Percentiles rank a stretch among this genome's conserved stretches.
Evolutionary conservation across 2,888 invertebrate species (phyloP).

Genomic region (Anoncus sp.): DNA sequence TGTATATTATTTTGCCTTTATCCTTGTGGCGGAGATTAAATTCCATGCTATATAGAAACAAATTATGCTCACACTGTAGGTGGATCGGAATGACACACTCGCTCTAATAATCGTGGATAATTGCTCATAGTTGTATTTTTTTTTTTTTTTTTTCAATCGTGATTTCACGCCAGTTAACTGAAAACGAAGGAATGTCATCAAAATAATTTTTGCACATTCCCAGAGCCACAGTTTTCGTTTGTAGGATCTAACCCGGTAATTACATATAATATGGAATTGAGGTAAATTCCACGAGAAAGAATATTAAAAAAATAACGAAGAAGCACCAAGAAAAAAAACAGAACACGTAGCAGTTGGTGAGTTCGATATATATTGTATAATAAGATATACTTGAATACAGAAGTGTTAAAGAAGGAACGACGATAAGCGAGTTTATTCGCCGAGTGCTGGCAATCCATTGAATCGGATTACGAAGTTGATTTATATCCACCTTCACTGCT

Average conservation of each 20-base stretch:
- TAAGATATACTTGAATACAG: not conserved
- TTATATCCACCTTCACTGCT: conserved; percentile 42
- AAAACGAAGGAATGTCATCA: no score
- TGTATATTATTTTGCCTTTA: no score
- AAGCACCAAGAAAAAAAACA: not conserved
- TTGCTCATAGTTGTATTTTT: no score
- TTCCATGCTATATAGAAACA: not conserved
- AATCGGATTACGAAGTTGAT: conserved; percentile 63
- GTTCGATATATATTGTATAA: not conserved
- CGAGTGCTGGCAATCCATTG: conserved; percentile 54
- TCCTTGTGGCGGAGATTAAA: no score
- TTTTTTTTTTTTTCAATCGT: no score
- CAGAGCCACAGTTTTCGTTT: no score
- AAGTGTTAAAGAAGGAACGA: conserved; percentile 8
- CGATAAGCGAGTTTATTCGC: conserved; percentile 56
- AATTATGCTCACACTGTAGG: no score
- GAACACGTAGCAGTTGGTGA: not conserved
- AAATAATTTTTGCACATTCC: no score
- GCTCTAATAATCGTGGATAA: no score
- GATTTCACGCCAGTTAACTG: no score
- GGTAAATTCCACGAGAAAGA: not conserved
- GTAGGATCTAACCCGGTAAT: no score
- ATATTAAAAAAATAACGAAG: not conserved
- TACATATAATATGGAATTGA: not conserved
- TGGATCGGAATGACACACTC: no score